Evolutionary conservation across 2,888 invertebrate genomes (phyloP), one percentile per base, ranked within the genome.

Genomic region (Pardosa pseudoannulata): DNA sequence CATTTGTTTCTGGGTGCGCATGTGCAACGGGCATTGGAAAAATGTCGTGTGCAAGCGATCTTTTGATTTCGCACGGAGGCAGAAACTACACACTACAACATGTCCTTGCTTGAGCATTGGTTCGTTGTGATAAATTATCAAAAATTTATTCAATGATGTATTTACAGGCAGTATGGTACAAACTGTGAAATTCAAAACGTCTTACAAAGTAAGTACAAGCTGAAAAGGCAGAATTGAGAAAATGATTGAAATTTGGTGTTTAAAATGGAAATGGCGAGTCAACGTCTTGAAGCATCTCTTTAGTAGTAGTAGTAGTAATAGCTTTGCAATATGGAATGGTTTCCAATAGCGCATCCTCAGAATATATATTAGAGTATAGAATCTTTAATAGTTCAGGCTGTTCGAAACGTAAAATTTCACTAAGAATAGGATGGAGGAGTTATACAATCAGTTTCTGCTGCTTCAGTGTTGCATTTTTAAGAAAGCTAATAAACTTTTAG

Each of bases 61-160:
- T n/a, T n/a, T n/a, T n/a, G n/a, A n/a, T n/a, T n/a, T n/a, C n/a
- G n/a, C n/a, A n/a, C 7, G 67, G 75, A 78, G 78, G 76, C 83
- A 85, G 50, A 78, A 73, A 85, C 83, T 83, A 73, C 87, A 82
- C 87, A 82, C 72, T 82, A 82, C 87, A 87, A 74, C 78, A 78
- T 81, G 78, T 82, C 79, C 76, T 87, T 81, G 88, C 88, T 88
- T 88, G 88, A 88, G 88, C 88, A 85, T 88, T 75, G 83, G 79
- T 88, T 88, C 88, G 88, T 89, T 88, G 90, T 90, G 90, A 89
- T 90, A 90, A 90, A 90, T 90, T 90, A 90, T 90, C 90, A 90
- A 90, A 90, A 90, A 90, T 90, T 90, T 90, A 90, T 90, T 90
- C 90, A 90, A 90, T 90, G 90, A 90, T 89, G 90, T 90, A 90